Base-by-base conservation (phyloP, 2,113 vertebrate genomes). In the Lota lota region DNA sequence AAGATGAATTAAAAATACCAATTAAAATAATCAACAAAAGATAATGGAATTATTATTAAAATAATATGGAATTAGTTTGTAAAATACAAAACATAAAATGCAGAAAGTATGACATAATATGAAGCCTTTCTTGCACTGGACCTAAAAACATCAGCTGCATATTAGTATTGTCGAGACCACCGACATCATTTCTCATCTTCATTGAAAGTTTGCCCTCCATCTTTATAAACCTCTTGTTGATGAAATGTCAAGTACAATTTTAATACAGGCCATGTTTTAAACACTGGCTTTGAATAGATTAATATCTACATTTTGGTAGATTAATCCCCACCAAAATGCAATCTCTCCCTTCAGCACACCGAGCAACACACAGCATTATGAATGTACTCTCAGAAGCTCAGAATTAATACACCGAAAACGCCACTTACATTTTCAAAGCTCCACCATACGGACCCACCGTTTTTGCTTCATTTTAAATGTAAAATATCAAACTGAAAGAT, bases 401-500 rank as follows among this genome's bases (percentile, higher is more conserved):
- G 73, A 79, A 89, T 85, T 67, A 88, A 88, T 89, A 70, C 69
- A 47, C 63, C 18, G 80, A 79, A 80, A 82, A 73, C 18, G 20
- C n/a, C 66, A 74, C 73, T 87, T 82, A 78, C 85, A 88, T 85
- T 85, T 80, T 87, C 82, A 86, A 83, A 81, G 75, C 74, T 70
- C 78, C 58, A 47, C 40, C 40, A 14, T 47, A 47, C 65, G 68
- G 58, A 77, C 76, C 12, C 40, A 47, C 40, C 10, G 74, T 81
- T 68, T 64, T 69, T 63, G 65, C 58, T 54, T 70, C 59, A 66
- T 73, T 82, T 89, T 77, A 85, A 89, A 84, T 87, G 70, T 81
- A 81, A 89, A 87, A 78, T 78, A 84, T 87, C 79, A 84, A 74
- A 87, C 88, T 87, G 84, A 88, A 79, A 69, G 68, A 81, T 88